Conservation (phyloP, 2,113 vertebrate genomes). For the Microcebus jonahi region DNA sequence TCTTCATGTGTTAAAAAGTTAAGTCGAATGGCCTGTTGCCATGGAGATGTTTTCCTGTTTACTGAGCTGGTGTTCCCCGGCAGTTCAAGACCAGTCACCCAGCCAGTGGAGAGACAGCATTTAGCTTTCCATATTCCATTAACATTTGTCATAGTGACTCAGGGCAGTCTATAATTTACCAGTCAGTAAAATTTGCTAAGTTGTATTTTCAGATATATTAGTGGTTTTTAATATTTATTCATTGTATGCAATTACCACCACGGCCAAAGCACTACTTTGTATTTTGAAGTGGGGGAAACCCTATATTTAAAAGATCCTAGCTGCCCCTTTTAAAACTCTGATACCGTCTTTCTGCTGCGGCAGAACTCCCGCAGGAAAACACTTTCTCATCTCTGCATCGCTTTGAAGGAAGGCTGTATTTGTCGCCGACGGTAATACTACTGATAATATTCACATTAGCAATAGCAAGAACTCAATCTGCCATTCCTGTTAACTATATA, state of each 20-base stretch:
- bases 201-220: conserved; percentile 57
- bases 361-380: background rate
- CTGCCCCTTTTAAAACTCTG: conserved; percentile 1
- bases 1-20: conserved; percentile 83
- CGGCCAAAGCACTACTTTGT: background rate
- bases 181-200: conserved; percentile 65
- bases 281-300: background rate
- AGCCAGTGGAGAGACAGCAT: conserved; percentile 51
- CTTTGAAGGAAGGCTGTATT: background rate
- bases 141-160: conserved; percentile 49
- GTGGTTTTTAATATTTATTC: conserved; percentile 57
- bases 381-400: background rate
- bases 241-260: conserved; percentile 2
- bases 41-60: conserved; percentile 81
- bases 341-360: background rate
- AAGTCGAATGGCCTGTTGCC: conserved; percentile 81
- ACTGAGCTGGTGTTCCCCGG: conserved; percentile 51
- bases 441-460: background rate
- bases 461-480: background rate
- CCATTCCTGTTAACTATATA: background rate
- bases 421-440: background rate
- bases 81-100: conserved; percentile 56
- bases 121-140: conserved; percentile 52
- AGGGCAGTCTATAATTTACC: conserved; percentile 58
- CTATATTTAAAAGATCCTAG: conserved; percentile 6